These are phyloP conservation scores for Sericinus montela DNA, from an alignment of 2,888 invertebrate genomes.

Conservation along the genomic window DNA sequence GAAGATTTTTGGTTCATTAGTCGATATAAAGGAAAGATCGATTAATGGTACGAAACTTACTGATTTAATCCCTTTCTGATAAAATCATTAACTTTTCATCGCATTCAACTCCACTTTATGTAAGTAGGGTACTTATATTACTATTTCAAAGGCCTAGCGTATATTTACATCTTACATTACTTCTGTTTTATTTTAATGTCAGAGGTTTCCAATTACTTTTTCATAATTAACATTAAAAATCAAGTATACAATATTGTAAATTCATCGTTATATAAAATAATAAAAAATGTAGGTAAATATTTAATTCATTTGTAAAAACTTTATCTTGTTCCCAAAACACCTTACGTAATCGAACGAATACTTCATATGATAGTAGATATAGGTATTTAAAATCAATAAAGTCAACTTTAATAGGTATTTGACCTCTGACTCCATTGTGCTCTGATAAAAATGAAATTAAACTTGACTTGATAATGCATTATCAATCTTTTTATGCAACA, in stretches of 20 bases:
- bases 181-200: too few relatives aligned
- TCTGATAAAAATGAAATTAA: constrained; percentile 36
- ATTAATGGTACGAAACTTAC: constrained; percentile 3
- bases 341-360: too few relatives aligned
- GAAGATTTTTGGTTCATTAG: constrained; percentile 26
- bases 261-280: too few relatives aligned
- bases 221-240: too few relatives aligned
- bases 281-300: too few relatives aligned
- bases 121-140: constrained; percentile 17
- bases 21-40: constrained; percentile 18
- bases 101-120: neutral
- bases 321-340: too few relatives aligned
- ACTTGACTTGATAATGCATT: constrained; percentile 44
- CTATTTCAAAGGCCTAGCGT: neutral
- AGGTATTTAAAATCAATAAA: constrained; percentile 47
- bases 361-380: constrained; percentile 9
- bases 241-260: too few relatives aligned
- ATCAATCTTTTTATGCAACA: constrained; percentile 43
- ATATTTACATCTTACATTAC: too few relatives aligned
- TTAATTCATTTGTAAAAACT: too few relatives aligned
- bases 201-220: too few relatives aligned
- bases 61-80: constrained; percentile 3
- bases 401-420: constrained; percentile 35
- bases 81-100: constrained; percentile 2
- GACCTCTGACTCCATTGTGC: constrained; percentile 42